phyloP scores from a whole-genome alignment of 2,888 invertebrate genomes.

The Antitype chi region DNA sequence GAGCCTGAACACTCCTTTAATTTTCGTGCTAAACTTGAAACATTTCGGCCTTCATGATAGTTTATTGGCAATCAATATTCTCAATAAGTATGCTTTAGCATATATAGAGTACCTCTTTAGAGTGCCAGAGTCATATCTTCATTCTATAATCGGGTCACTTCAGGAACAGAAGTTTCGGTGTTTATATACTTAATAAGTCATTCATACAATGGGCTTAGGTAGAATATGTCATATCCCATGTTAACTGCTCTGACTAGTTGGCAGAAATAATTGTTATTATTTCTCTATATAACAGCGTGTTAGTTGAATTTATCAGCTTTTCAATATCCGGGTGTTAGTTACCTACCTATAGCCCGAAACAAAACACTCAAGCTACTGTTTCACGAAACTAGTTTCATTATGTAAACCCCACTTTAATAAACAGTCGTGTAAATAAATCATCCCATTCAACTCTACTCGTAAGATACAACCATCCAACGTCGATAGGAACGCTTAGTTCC shows the following conservation, averaged over 20 bases:
- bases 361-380: not conserved
- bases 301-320: not conserved
- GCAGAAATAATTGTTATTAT: not conserved
- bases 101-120: slow-evolving; percentile 26
- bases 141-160: slow-evolving; percentile 2
- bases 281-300: not conserved
- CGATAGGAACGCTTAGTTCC: slow-evolving; percentile 43
- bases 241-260: not conserved
- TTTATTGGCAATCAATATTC: slow-evolving; percentile 62
- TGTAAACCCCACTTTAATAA: not conserved
- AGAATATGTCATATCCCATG: not conserved
- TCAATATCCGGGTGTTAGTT: not conserved
- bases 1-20: slow-evolving; percentile 26
- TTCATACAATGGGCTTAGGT: slow-evolving; percentile 10
- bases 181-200: slow-evolving; percentile 15
- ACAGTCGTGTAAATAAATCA: slow-evolving; percentile 44
- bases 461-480: slow-evolving; percentile 29
- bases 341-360: not conserved
- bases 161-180: slow-evolving; percentile 24
- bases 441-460: slow-evolving; percentile 43
- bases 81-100: slow-evolving; percentile 39
- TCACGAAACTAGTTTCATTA: not conserved
- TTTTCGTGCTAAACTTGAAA: slow-evolving; percentile 56
- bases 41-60: slow-evolving; percentile 55
- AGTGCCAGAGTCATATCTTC: slow-evolving; percentile 8